Evolutionary conservation across 2,113 vertebrate species (phyloP).

Genomic region (Labeo rohita): DNA sequence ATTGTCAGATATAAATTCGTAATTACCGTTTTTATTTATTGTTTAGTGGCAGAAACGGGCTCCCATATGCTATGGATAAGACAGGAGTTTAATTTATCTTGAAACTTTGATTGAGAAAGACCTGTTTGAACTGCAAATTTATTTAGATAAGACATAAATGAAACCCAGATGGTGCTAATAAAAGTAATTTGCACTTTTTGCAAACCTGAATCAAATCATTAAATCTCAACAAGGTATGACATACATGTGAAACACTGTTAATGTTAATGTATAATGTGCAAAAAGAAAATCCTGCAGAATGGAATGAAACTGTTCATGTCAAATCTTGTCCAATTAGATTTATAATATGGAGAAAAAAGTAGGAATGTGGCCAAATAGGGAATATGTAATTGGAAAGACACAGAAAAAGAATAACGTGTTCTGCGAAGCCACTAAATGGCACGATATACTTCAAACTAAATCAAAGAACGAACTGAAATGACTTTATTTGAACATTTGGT

Average conservation of each 20-base stretch:
- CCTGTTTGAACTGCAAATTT: background rate
- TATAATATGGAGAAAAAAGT: background rate
- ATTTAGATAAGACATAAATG: background rate
- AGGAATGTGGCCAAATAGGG: too few relatives aligned
- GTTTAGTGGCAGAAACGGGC: too few relatives aligned
- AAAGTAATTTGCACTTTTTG: background rate
- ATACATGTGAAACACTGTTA: background rate
- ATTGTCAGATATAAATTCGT: too few relatives aligned
- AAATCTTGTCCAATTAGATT: background rate
- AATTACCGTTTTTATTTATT: too few relatives aligned
- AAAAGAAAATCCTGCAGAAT: background rate
- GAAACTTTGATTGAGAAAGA: background rate
- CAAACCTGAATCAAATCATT: conserved; percentile 3
- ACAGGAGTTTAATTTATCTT: background rate
- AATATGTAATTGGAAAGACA: too few relatives aligned
- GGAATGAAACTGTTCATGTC: background rate
- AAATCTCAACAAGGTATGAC: background rate
- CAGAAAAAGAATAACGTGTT: too few relatives aligned
- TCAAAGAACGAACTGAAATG: too few relatives aligned
- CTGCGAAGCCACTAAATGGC: too few relatives aligned
- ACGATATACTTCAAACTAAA: too few relatives aligned
- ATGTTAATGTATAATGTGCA: background rate
- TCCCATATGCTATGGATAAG: background rate
- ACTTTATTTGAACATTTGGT: too few relatives aligned
- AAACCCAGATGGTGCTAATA: conserved; percentile 4